Evolutionary conservation across 1,140 invertebrate species (phyloP).

Genomic region (Asobara japonica): DNA sequence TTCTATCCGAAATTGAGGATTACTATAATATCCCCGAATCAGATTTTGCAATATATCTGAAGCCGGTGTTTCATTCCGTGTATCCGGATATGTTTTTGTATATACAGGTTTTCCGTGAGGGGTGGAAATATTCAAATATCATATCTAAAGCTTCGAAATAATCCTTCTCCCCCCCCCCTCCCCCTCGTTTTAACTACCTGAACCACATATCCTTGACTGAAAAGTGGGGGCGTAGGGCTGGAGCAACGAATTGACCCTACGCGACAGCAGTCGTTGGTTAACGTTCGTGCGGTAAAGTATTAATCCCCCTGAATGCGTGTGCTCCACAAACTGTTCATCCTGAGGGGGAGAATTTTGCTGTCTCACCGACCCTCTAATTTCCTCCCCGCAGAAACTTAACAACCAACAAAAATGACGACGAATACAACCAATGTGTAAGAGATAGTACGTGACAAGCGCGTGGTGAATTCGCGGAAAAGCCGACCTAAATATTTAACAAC

Average conservation of each 20-base stretch:
- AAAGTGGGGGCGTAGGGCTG: slow-evolving; percentile 33
- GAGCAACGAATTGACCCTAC: slow-evolving; percentile 51
- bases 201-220: neutral
- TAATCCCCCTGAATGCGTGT: neutral
- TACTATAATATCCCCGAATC: no score
- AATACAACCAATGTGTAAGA: neutral
- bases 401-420: neutral
- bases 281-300: slow-evolving; percentile 43
- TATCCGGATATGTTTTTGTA: no score
- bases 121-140: neutral
- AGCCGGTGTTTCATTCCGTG: no score
- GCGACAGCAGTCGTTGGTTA: slow-evolving; percentile 45
- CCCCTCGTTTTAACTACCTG: neutral
- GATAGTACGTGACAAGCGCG: slow-evolving; percentile 29
- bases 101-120: neutral
- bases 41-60: no score
- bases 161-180: no score
- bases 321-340: neutral
- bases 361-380: slow-evolving; percentile 22
- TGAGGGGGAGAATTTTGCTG: neutral
- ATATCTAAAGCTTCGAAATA: neutral
- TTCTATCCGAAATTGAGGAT: no score
- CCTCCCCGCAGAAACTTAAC: neutral
- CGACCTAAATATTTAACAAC: slow-evolving; percentile 35
- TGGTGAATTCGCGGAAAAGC: slow-evolving; percentile 33